Evolutionary conservation across 1,140 invertebrate species (phyloP).

Genomic region (Ceratina calcarata): DNA sequence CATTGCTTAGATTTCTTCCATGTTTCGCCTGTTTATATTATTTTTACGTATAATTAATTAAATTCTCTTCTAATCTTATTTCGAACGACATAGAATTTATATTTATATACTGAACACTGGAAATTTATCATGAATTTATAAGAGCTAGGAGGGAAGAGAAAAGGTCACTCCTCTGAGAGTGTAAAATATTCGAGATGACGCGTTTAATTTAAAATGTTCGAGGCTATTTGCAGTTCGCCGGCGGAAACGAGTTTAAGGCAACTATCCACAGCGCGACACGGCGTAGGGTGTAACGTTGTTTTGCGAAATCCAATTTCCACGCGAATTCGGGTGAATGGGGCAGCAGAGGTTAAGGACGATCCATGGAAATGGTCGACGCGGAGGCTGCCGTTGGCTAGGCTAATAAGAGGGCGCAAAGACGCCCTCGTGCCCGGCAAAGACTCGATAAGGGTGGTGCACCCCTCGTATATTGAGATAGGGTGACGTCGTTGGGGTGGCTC

Average conservation of each 20-base stretch:
- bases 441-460: slow-evolving; percentile 52
- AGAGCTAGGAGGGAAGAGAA: not conserved
- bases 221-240: not conserved
- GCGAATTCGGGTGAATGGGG: slow-evolving; percentile 63
- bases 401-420: slow-evolving; percentile 68
- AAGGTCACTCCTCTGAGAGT: not conserved
- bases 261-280: not conserved
- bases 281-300: slow-evolving; percentile 38
- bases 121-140: not conserved
- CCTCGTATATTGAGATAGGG: slow-evolving; percentile 66
- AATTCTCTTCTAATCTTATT: too few species aligned
- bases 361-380: slow-evolving; percentile 57
- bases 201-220: not conserved
- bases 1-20: slow-evolving; percentile 2
- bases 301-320: slow-evolving; percentile 56
- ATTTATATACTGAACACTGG: too few species aligned
- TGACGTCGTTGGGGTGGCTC: slow-evolving; percentile 58
- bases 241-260: not conserved
- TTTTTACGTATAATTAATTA: too few species aligned
- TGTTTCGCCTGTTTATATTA: not conserved
- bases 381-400: slow-evolving; percentile 52
- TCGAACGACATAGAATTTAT: too few species aligned
- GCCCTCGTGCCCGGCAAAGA: slow-evolving; percentile 57
- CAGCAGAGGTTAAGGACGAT: slow-evolving; percentile 59
- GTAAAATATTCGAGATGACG: not conserved